Base-by-base conservation (phyloP, 2,113 vertebrate species). In the Cathartes aura region DNA sequence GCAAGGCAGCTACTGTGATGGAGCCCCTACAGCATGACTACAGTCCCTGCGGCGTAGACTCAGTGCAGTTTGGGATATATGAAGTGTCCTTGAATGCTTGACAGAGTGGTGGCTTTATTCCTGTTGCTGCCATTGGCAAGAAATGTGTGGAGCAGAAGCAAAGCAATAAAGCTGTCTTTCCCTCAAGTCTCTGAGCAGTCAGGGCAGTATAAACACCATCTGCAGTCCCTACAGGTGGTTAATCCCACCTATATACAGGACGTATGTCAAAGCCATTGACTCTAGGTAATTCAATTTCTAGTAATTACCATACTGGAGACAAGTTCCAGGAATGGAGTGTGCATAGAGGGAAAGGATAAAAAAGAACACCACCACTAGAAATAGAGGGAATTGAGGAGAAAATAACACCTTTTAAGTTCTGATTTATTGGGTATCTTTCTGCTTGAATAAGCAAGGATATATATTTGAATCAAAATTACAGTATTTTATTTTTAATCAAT, bases 201-300 rank as follows among this genome's bases (percentile, higher is more conserved):
- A 63, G 64, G 55, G 74, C 70, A 23, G 17, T 13, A 18, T 42
- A 74, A 93, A 90, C 72, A 82, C 87, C 92, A 96, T 90, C 89
- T 96, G 95, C 56, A 34, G 21, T 74, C 83, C 67, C 81, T 78
- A 42, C 73, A 87, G 90, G 92, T 83, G 93, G 72, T 71, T 86
- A 91, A 90, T 96, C 84, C 81, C 58, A 91, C 74, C 83, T 80
- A 0, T 60, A 43, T 34, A 8, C 60, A 32, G 52, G 17, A 59
- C 4, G 2, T 48, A 20, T 82, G 80, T 81, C 67, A 55, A 62
- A 88, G 26, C 30, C 70, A 24, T 18, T 52, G 66, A 59, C 73
- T 89, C 62, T 21, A 64, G 47, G n/a, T 96, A 91, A 80, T 82
- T 91, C 52, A 36, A 5, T 91, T 97, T 72, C 56, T 76, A 73